These are phyloP conservation scores for Agonopterix arenella DNA, from an alignment of 2,888 invertebrate genomes.

Conservation along the genomic window DNA sequence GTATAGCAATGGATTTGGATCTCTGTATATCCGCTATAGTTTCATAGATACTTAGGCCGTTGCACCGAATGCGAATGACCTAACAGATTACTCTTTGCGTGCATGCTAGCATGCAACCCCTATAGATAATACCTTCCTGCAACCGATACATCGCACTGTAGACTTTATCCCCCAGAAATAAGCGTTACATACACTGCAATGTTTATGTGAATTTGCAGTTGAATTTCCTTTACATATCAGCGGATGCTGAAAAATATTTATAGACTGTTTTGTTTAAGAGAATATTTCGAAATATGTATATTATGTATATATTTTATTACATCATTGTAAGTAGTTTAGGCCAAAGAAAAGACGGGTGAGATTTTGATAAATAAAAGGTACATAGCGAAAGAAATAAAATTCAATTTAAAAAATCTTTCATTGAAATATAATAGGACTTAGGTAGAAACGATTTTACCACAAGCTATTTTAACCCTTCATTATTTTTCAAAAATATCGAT, in stretches of 20 bases:
- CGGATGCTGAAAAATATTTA: slow-evolving; percentile 13
- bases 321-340: no score
- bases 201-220: background rate
- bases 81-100: slow-evolving; percentile 17
- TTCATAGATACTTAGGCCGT: slow-evolving; percentile 10
- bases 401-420: no score
- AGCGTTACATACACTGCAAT: background rate
- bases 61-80: slow-evolving; percentile 14
- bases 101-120: background rate
- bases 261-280: slow-evolving; percentile 1
- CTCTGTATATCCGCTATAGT: no score
- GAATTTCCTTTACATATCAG: slow-evolving; percentile 14
- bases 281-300: background rate
- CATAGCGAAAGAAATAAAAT: no score
- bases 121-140: background rate
- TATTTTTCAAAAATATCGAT: no score
- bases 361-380: no score
- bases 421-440: no score
- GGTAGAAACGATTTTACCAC: no score
- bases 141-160: background rate
- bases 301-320: no score
- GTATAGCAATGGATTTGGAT: no score
- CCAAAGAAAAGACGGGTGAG: no score
- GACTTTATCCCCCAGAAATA: slow-evolving; percentile 1
- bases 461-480: no score